phyloP scores from a whole-genome alignment of 2,113 vertebrate genomes.

The Aptenodytes patagonicus region DNA sequence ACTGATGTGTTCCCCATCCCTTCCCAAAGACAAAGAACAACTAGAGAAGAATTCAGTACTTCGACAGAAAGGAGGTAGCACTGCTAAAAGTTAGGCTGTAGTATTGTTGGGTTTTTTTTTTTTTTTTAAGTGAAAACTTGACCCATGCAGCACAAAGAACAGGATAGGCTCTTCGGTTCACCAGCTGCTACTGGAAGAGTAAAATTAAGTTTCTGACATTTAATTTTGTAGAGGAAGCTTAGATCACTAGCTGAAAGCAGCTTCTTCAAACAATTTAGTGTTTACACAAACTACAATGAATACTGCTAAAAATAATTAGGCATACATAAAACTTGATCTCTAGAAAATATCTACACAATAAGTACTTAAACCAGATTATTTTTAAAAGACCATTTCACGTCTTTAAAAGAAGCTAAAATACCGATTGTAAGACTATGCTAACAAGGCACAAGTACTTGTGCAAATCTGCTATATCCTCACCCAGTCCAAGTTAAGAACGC shows the following conservation, averaged over 20 bases:
- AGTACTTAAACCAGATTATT: constrained; percentile 23
- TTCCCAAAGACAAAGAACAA: constrained; percentile 10
- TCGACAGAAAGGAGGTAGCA: constrained; percentile 69
- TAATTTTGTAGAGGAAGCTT: constrained; percentile 23
- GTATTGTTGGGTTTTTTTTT: neutral
- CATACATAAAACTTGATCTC: constrained; percentile 30
- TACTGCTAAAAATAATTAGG: constrained; percentile 33
- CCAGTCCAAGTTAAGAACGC: constrained; percentile 5
- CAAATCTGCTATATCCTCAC: constrained; percentile 40
- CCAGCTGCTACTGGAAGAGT: neutral
- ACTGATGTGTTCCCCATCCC: neutral
- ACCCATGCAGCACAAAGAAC: constrained; percentile 24
- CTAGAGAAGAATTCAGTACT: constrained; percentile 47
- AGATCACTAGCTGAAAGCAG: constrained; percentile 16
- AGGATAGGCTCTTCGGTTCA: constrained; percentile 3
- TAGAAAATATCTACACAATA: constrained; percentile 54
- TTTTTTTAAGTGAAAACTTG: constrained; percentile 25
- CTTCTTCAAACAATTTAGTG: constrained; percentile 37
- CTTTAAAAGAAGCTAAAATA: constrained; percentile 46
- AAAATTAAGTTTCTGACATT: constrained; percentile 6
- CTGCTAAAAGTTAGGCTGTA: constrained; percentile 43
- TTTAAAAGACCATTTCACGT: neutral
- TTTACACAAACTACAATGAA: constrained; percentile 54
- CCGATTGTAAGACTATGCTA: constrained; percentile 23
- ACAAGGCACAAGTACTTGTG: constrained; percentile 69